Base-by-base conservation (phyloP, 2,113 vertebrate genomes). In the Ciconia maguari region DNA sequence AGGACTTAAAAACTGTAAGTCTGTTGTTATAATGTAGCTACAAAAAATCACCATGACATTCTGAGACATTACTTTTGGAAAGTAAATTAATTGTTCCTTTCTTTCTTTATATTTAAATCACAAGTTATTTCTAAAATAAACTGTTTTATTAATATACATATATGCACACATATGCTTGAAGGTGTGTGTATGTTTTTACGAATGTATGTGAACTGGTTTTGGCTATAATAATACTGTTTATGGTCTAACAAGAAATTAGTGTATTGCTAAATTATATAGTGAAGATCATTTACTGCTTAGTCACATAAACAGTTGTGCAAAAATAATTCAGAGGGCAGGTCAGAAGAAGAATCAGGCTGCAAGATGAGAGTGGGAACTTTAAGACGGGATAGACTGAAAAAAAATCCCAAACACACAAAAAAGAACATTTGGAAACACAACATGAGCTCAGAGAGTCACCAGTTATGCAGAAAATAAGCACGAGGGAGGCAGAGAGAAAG, bases 401-500 rank as follows among this genome's bases (percentile, higher is more conserved):
- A 26, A 18, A 12, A 6, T 17, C 36, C 5, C 13, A 57, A 10
- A 1, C 8, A 64, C 16, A 38, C 15, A 36, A 16, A 18, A 38
- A 42, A 75, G 6, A 26, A 48, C 21, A 22, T 49, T 58, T 71
- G 26, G 32, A 70, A 61, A 25, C 10, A 41, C 32, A 42, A 4
- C 24, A 44, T 32, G 26, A 77, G 16, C 34, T 87, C 27, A 51
- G 16, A 41, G 14, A 26, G 46, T 64, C 44, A 44, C 3, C 14
- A 49, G 8, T 74, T 51, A 20, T 6, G 25, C 32, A 51, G 38
- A 72, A 64, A 49, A 54, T 49, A 68, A 85, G 18, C 25, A 32
- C 0, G 0, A 60, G 19, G 6, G 24, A 49, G 30, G 9, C 20
- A 65, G 60, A 65, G 38, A 58, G 17, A 20, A 65, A 26, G 26